phyloP scores from a whole-genome alignment of 2,888 invertebrate species.

The Drosophila yooni region DNA sequence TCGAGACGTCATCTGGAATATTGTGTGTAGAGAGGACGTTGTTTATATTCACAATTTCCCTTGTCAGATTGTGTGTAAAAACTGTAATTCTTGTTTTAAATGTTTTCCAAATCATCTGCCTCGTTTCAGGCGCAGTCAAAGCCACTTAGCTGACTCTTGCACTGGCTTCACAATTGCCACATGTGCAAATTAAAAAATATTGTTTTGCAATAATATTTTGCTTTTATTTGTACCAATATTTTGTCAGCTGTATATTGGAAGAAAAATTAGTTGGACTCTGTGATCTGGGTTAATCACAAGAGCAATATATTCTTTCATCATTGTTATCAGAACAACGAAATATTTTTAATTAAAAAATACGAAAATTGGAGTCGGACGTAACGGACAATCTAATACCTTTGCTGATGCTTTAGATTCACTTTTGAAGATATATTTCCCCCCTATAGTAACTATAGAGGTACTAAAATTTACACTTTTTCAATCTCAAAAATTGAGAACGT shows the following conservation, averaged over 20 bases:
- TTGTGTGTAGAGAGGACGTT: rapidly evolving
- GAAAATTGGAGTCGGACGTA: background rate
- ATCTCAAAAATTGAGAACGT: background rate
- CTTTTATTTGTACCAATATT: background rate
- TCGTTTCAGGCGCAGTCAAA: background rate
- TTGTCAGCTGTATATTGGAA: background rate
- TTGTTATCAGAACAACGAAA: background rate
- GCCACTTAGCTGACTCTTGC: background rate
- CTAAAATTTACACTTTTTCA: no score
- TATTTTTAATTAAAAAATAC: background rate
- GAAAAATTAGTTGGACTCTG: background rate
- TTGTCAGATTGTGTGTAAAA: background rate
- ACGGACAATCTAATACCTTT: background rate
- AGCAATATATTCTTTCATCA: background rate
- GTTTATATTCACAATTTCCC: background rate
- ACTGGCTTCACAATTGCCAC: background rate
- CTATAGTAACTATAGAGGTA: background rate
- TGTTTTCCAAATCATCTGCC: background rate
- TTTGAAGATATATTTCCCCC: background rate
- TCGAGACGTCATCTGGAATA: background rate
- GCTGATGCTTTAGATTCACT: background rate
- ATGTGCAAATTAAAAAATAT: background rate
- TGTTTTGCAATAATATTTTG: background rate
- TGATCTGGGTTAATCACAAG: background rate
- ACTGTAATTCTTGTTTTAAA: background rate